phyloP scores from a whole-genome alignment of 2,113 vertebrate genomes.

The Salvelinus namaycush region DNA sequence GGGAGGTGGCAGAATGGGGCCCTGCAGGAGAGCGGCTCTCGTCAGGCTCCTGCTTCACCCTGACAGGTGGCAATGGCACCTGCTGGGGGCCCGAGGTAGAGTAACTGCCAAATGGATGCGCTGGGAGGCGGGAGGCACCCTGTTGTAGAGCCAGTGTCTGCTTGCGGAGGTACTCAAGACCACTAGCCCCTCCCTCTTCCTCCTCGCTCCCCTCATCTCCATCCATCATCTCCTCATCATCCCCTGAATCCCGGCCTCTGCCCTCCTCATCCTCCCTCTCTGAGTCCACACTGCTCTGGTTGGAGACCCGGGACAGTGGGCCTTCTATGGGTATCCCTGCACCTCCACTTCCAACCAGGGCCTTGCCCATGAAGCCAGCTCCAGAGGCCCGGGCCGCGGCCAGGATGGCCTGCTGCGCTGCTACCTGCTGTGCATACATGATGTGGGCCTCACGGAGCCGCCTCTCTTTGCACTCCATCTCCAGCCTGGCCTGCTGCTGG shows the following conservation, averaged over 20 bases:
- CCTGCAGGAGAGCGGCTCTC: constrained; percentile 77
- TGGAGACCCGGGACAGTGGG: constrained; percentile 64
- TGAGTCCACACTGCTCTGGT: constrained; percentile 81
- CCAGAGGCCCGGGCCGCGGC: constrained; percentile 77
- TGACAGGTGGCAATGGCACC: constrained; percentile 61
- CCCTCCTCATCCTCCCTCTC: constrained; percentile 83
- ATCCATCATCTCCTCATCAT: constrained; percentile 72
- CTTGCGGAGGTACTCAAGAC: constrained; percentile 85
- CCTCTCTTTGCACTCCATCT: constrained; percentile 88
- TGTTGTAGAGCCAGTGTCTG: constrained; percentile 80
- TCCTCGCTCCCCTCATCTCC: constrained; percentile 76
- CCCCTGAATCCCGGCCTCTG: constrained; percentile 73
- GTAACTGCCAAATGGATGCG: constrained; percentile 59
- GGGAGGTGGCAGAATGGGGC: constrained; percentile 65
- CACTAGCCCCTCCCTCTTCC: constrained; percentile 66
- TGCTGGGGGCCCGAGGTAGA: constrained; percentile 63
- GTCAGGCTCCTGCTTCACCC: constrained; percentile 85
- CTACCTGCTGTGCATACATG: constrained; percentile 86
- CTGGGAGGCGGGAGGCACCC: constrained; percentile 64
- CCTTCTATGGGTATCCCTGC: constrained; percentile 21
- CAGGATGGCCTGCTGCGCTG: constrained; percentile 82
- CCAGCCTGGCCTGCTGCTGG: constrained; percentile 82
- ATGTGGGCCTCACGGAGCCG: constrained; percentile 85
- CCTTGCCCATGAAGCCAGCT: constrained; percentile 73
- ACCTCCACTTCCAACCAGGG: constrained; percentile 49